These are phyloP conservation scores for Tapirus terrestris DNA, from an alignment of 2,113 vertebrate species.

Conservation along the genomic window DNA sequence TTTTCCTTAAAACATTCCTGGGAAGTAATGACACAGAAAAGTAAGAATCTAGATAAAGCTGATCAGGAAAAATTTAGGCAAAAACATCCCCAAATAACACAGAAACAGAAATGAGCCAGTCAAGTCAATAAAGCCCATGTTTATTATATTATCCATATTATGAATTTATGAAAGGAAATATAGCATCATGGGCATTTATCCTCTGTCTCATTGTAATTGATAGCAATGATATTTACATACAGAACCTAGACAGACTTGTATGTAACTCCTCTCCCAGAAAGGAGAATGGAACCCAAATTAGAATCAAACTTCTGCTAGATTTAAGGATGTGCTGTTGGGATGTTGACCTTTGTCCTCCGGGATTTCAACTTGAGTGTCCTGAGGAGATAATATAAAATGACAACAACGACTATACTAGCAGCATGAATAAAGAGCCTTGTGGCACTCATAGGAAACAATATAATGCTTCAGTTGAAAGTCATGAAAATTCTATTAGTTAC, in stretches of 20 bases:
- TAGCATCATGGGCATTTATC: background rate
- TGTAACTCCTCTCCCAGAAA: background rate
- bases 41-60: background rate
- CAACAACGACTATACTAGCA: background rate
- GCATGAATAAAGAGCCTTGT: background rate
- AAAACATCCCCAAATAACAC: background rate
- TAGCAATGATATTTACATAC: background rate
- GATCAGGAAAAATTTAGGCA: background rate
- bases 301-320: background rate
- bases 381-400: background rate
- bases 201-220: background rate
- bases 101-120: background rate
- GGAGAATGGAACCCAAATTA: background rate
- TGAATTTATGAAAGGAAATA: background rate
- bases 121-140: background rate
- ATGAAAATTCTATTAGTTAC: background rate
- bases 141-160: background rate
- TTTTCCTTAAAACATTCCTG: background rate
- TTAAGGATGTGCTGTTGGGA: background rate
- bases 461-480: background rate
- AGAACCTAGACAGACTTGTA: background rate
- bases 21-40: background rate
- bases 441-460: background rate
- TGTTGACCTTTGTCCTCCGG: background rate
- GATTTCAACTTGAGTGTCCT: background rate